Evolutionary conservation across 2,888 invertebrate genomes (phyloP), one percentile per base, ranked within the genome.

Genomic region (Oscheius sp.): DNA sequence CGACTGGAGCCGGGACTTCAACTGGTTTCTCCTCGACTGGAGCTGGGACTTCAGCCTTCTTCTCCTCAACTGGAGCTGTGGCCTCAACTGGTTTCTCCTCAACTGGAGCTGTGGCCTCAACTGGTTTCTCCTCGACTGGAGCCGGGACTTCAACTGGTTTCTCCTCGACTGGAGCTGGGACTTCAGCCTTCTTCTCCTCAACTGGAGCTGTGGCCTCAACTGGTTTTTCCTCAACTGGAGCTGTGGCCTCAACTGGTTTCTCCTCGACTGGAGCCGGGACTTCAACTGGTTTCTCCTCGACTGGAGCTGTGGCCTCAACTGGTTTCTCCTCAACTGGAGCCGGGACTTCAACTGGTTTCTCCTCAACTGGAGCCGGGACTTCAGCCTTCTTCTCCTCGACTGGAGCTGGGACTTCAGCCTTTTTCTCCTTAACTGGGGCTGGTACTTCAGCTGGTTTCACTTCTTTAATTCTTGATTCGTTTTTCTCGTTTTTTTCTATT

Each of bases 261-360:
- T 53, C 31, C n/a, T 53, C 53, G n/a, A 15, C 29, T 53, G 53
- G 53, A 53, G 31, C 53, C 15, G 53, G 53, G n/a, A 53, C 53
- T 29, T 53, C 53, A 31, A 31, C 53, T 53, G 53, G 53, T 20
- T 53, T 53, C 53, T 53, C 53, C 12, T 53, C 12, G n/a, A 15
- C 31, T 5, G 53, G n/a, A 53, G 33, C 53, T 4, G 53, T 27
- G n/a, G 20, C 31, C 20, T 53, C 53, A 17, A 31, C 53, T 53
- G 53, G 31, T 20, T 27, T 53, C 29, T 53, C 31, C n/a, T 53
- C 53, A 5, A 53, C 31, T 29, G 53, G 53, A 29, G 31, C 53
- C 15, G 53, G 53, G 5, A 29, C 31, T 29, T 53, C 53, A 31
- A 31, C 53, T 53, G 29, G 53, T 20, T 53, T 53, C 53, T 29